Evolutionary conservation across 2,888 invertebrate species (phyloP).

Genomic region (Lycocerus yunnanus): DNA sequence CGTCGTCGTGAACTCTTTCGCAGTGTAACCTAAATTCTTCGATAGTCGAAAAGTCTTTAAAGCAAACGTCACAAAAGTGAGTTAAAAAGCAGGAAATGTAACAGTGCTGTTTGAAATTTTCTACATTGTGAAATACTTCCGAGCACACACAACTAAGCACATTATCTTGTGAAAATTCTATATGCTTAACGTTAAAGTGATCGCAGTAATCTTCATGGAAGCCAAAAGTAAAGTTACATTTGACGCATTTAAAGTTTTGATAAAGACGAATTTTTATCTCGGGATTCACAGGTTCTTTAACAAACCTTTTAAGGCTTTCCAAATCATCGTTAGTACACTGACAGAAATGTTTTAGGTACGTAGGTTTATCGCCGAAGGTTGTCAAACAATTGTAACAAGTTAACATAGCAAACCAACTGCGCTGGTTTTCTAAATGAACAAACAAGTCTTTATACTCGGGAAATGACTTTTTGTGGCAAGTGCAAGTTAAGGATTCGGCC

Average conservation of each 20-base stretch:
- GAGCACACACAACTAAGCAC: constrained; percentile 45
- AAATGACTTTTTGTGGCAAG: constrained; percentile 49
- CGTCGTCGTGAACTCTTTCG: constrained; percentile 44
- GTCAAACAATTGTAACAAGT: constrained; percentile 67
- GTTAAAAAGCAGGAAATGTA: constrained; percentile 47
- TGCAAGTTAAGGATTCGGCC: constrained; percentile 47
- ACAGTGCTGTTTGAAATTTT: constrained; percentile 50
- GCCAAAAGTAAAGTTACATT: constrained; percentile 48
- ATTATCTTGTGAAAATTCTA: constrained; percentile 30
- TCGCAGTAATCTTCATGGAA: constrained; percentile 51
- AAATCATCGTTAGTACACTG: constrained; percentile 43
- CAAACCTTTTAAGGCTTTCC: constrained; percentile 45
- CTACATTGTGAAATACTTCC: constrained; percentile 43
- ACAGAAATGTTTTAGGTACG: constrained; percentile 46
- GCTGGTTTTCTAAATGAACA: constrained; percentile 48
- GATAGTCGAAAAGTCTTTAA: constrained; percentile 43
- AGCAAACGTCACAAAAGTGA: constrained; percentile 53
- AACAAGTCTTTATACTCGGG: constrained; percentile 46
- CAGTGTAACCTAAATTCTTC: constrained; percentile 51
- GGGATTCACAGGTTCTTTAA: constrained; percentile 46
- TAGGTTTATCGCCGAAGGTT: constrained; percentile 57
- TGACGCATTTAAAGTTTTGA: constrained; percentile 50
- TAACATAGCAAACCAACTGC: constrained; percentile 61
- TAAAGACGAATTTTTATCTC: constrained; percentile 50
- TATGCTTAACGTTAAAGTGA: constrained; percentile 50